phyloP scores from a whole-genome alignment of 2,113 vertebrate genomes.

The Actenoides lindsayi region DNA sequence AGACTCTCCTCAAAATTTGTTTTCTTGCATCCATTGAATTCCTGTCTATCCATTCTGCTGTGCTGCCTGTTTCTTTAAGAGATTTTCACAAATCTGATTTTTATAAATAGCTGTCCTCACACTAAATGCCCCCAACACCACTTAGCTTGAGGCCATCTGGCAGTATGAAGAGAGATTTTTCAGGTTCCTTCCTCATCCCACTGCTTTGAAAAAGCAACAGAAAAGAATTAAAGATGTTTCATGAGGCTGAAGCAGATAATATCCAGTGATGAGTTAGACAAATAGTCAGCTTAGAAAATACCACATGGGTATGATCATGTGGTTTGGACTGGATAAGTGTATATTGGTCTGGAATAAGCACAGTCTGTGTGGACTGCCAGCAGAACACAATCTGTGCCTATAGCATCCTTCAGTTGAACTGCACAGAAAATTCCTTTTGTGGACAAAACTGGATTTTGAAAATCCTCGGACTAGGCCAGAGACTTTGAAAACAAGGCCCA shows the following conservation, averaged over 20 bases:
- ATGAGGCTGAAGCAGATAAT: background rate
- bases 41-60: background rate
- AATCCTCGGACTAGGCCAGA: background rate
- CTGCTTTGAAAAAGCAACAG: background rate
- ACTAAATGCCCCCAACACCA: background rate
- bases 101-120: background rate
- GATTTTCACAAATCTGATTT: background rate
- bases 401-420: background rate
- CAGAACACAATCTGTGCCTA: background rate
- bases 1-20: background rate
- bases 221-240: background rate
- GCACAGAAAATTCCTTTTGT: background rate
- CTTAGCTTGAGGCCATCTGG: background rate
- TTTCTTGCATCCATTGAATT: background rate
- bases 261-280: background rate
- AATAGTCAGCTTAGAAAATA: background rate
- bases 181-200: background rate
- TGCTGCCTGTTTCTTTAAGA: background rate
- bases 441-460: background rate
- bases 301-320: background rate
- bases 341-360: background rate
- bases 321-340: background rate
- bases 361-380: background rate
- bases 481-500: background rate
- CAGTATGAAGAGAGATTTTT: background rate